phyloP scores from a whole-genome alignment of 2,113 vertebrate species.

The Quiscalus mexicanus region DNA sequence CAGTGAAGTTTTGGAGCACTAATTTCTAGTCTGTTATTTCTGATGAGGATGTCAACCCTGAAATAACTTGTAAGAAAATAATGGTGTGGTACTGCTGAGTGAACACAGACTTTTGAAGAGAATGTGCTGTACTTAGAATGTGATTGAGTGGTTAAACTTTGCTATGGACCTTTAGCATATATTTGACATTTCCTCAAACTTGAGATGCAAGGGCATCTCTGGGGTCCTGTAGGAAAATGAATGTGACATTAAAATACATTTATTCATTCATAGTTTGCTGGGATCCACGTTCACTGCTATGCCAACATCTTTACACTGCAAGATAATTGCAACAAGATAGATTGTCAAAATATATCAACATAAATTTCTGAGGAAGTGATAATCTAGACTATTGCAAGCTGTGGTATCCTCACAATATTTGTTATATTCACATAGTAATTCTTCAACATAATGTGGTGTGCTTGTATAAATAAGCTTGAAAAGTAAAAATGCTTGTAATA shows the following conservation, averaged over 20 bases:
- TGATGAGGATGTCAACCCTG: not conserved
- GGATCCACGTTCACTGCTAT: not conserved
- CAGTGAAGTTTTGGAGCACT: not conserved
- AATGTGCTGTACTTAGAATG: not conserved
- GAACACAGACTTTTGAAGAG: not conserved
- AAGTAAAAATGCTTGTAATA: slow-evolving; percentile 19
- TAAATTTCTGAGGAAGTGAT: not conserved
- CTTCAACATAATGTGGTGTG: not conserved
- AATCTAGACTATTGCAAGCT: not conserved
- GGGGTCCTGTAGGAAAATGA: slow-evolving; percentile 82
- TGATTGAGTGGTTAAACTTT: not conserved
- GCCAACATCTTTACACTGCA: not conserved
- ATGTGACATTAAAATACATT: slow-evolving; percentile 73
- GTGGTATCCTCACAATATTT: slow-evolving; percentile 22
- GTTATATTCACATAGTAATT: slow-evolving; percentile 10
- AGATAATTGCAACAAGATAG: not conserved
- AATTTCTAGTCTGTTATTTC: not conserved
- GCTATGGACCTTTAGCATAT: not conserved
- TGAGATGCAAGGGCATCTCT: slow-evolving; percentile 78
- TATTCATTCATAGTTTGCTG: not conserved
- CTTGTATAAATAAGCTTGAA: slow-evolving; percentile 39
- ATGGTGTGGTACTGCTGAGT: not conserved
- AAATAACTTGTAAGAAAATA: not conserved
- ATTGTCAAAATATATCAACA: not conserved
- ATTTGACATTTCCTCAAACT: slow-evolving; percentile 70